These are phyloP conservation scores for Diabrotica balteata DNA, from an alignment of 2,888 invertebrate species.

Conservation along the genomic window DNA sequence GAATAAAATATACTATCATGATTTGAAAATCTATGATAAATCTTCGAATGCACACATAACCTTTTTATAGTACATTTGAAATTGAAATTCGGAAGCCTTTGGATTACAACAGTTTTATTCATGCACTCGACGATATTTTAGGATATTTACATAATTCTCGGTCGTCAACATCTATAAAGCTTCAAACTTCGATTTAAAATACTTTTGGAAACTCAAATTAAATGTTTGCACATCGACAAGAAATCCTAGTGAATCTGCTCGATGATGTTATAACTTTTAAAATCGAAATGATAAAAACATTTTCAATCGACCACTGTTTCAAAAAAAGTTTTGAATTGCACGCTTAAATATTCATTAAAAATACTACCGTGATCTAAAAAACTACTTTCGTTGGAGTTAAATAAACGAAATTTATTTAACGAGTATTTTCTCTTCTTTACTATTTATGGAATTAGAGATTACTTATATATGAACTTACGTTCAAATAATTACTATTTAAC, in stretches of 20 bases:
- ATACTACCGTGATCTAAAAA: too few species aligned
- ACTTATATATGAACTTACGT: too few species aligned
- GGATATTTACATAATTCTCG: slow-evolving; percentile 19
- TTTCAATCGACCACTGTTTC: too few species aligned
- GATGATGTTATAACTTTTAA: too few species aligned
- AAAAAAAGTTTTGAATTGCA: too few species aligned
- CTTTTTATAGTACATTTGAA: slow-evolving; percentile 21
- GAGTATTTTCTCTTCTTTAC: too few species aligned
- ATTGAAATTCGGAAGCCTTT: slow-evolving; percentile 12
- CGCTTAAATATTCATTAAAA: too few species aligned
- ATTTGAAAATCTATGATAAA: slow-evolving; percentile 20
- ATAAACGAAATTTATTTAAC: too few species aligned
- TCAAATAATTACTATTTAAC: too few species aligned
- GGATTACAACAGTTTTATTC: slow-evolving; percentile 22
- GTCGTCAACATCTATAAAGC: slow-evolving; percentile 16
- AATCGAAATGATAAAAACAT: too few species aligned
- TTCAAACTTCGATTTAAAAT: slow-evolving; percentile 6
- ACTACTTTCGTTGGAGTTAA: too few species aligned
- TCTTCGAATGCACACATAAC: slow-evolving; percentile 19
- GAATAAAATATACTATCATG: slow-evolving; percentile 24
- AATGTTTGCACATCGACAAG: background rate
- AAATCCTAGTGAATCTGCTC: background rate
- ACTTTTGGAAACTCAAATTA: slow-evolving; percentile 14
- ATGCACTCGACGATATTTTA: slow-evolving; percentile 19
- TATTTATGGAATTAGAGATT: too few species aligned